A percentile compares a stretch with the other conserved stretches of the same genome.
phyloP scores from a whole-genome alignment of 2,888 invertebrate species.

The Scaptomyza caliginosa region DNA sequence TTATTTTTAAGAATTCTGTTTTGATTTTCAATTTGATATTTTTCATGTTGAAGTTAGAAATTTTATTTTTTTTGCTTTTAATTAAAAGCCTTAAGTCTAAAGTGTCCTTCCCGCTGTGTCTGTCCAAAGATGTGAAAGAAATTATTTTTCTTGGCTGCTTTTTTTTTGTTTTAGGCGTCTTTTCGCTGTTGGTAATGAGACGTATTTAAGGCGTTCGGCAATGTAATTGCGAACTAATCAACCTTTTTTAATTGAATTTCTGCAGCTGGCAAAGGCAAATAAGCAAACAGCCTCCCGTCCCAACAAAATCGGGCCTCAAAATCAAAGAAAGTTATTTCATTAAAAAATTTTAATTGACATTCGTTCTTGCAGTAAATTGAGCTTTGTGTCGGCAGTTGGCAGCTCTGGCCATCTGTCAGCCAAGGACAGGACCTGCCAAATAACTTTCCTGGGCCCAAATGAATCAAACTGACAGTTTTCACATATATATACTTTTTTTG shows the following conservation, averaged over 20 bases:
- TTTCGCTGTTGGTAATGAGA: constrained; percentile 43
- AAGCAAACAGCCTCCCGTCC: not conserved
- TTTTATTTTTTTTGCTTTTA: constrained; percentile 21
- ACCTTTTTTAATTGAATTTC: constrained; percentile 59
- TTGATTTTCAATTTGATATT: constrained; percentile 22
- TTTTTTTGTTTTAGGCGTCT: constrained; percentile 2
- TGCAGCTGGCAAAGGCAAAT: constrained; percentile 44
- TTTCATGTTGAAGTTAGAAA: not conserved
- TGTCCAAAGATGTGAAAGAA: constrained; percentile 26
- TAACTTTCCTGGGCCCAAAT: constrained; percentile 55
- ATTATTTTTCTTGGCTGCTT: not conserved
- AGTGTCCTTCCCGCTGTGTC: constrained; percentile 24
- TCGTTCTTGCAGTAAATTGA: constrained; percentile 73
- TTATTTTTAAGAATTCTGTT: constrained; percentile 13
- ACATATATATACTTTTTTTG: constrained; percentile 35
- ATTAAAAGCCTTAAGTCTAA: constrained; percentile 41
- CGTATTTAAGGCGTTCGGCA: constrained; percentile 42
- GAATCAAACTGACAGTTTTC: constrained; percentile 66
- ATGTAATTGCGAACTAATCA: constrained; percentile 72
- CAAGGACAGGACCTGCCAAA: constrained; percentile 50
- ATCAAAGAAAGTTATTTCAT: constrained; percentile 75
- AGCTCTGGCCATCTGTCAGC: constrained; percentile 61
- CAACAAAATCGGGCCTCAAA: constrained; percentile 12
- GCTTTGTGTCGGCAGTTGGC: constrained; percentile 63
- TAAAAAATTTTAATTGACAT: constrained; percentile 76